phyloP scores from a whole-genome alignment of 2,797 vertebrate species.

The Xiphorhynchus erythropygius region DNA sequence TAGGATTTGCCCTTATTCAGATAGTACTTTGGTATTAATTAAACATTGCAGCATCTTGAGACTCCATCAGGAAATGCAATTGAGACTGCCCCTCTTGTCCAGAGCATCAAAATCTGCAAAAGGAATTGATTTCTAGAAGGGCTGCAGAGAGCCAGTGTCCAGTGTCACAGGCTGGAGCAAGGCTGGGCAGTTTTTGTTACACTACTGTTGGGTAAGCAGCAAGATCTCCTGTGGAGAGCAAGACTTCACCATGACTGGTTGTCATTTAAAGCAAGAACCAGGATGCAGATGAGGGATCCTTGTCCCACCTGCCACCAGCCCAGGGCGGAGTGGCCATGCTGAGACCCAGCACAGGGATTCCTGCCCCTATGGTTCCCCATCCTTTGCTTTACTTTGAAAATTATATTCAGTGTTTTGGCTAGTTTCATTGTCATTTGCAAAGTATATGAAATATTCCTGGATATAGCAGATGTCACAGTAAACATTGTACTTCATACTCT shows the following conservation, averaged over 20 bases:
- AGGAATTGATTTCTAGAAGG: background rate
- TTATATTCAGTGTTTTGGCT: background rate
- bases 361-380: background rate
- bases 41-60: background rate
- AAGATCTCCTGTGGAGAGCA: accelerated
- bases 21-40: background rate
- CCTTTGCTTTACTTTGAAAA: background rate
- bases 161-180: accelerated
- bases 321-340: background rate
- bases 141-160: background rate
- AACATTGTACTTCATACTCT: background rate
- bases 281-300: background rate
- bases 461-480: background rate
- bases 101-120: background rate
- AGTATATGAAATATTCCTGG: background rate
- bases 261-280: background rate
- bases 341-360: background rate
- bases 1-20: background rate
- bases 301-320: background rate
- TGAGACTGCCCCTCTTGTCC: background rate
- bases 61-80: background rate
- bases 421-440: background rate
- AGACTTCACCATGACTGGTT: background rate
- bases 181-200: background rate
- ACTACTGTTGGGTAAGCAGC: background rate